Evolutionary conservation across 2,888 invertebrate species (phyloP).

Genomic region (Pseudolycoriella hygida): DNA sequence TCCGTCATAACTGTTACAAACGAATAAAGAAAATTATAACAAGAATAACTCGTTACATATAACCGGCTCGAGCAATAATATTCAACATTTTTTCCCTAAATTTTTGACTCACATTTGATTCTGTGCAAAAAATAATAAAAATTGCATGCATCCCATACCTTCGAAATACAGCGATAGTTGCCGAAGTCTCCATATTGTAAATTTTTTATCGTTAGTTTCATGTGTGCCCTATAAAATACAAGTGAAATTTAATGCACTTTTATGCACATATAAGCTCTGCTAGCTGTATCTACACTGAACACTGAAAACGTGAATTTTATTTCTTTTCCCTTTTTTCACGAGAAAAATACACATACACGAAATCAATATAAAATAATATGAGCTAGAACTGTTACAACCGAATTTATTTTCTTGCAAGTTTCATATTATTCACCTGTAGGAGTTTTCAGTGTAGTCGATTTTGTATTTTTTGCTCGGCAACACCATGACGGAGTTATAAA

Average conservation of each 20-base stretch:
- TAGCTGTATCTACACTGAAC: not conserved
- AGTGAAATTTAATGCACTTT: slow-evolving; percentile 9
- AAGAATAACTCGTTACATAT: too few relatives aligned
- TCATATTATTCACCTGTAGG: slow-evolving; percentile 42
- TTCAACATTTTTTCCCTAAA: too few relatives aligned
- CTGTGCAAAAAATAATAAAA: too few relatives aligned
- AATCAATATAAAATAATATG: not conserved
- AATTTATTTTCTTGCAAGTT: slow-evolving; percentile 2
- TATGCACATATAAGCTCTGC: not conserved
- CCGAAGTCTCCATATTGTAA: slow-evolving; percentile 73
- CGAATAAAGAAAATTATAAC: too few relatives aligned
- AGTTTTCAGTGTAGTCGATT: slow-evolving; percentile 66
- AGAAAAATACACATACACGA: not conserved
- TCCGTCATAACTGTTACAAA: too few relatives aligned
- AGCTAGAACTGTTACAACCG: not conserved
- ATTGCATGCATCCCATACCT: too few relatives aligned
- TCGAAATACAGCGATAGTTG: slow-evolving; percentile 76
- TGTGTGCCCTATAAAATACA: slow-evolving; percentile 45
- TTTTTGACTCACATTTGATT: too few relatives aligned
- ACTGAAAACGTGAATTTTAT: not conserved
- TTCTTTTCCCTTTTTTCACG: not conserved
- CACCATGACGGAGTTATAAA: slow-evolving; percentile 77
- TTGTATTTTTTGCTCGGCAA: slow-evolving; percentile 77
- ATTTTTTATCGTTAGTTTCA: slow-evolving; percentile 75
- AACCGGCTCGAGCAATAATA: too few relatives aligned